phyloP scores from a whole-genome alignment of 2,113 vertebrate species.

The Crotalus horridus region DNA sequence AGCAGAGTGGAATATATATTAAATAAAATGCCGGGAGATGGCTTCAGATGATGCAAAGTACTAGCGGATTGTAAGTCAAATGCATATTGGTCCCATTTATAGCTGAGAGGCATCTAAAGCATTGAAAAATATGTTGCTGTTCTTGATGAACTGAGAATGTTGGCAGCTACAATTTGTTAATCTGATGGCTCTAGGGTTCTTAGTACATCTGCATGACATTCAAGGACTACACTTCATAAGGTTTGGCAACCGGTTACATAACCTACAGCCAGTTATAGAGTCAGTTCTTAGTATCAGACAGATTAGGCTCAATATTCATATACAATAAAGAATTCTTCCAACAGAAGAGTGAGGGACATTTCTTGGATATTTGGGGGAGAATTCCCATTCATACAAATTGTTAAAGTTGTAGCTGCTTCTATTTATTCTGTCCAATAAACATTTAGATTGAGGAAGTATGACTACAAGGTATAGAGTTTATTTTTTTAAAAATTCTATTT shows the following conservation, averaged over 20 bases:
- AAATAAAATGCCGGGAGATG: background rate
- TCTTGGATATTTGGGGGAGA: slow-evolving; percentile 16
- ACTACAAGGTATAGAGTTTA: slow-evolving; percentile 34
- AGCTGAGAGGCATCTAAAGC: background rate
- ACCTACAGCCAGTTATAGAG: background rate
- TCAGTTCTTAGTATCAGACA: background rate
- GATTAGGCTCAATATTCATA: fast-evolving
- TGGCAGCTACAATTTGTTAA: background rate
- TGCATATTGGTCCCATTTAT: background rate
- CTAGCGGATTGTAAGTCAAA: background rate
- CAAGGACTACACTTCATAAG: background rate
- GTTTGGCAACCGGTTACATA: background rate
- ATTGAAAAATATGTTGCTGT: background rate
- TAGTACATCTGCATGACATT: background rate
- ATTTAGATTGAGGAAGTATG: slow-evolving; percentile 16
- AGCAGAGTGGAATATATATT: background rate
- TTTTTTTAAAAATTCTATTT: slow-evolving; percentile 34
- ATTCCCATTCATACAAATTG: background rate
- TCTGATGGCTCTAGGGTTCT: background rate
- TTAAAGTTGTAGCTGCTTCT: slow-evolving; percentile 4
- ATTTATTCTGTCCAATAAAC: slow-evolving; percentile 41
- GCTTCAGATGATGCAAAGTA: background rate
- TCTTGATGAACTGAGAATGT: background rate
- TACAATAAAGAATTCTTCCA: background rate
- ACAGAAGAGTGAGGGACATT: background rate